These are phyloP conservation scores for Drosophila leontia DNA, from an alignment of 1,140 invertebrate species.

Conservation along the genomic window DNA sequence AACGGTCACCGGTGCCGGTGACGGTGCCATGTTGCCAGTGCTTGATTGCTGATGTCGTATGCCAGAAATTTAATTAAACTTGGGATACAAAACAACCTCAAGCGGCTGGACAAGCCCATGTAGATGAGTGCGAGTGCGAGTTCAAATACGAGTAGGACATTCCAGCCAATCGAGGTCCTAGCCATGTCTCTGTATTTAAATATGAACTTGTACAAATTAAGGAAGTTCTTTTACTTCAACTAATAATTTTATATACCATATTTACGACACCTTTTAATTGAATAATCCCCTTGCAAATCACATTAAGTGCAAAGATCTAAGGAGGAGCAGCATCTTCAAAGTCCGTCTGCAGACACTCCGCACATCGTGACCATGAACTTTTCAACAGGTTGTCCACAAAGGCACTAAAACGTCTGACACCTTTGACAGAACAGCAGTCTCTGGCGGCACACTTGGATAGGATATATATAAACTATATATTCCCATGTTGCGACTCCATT, in stretches of 20 bases:
- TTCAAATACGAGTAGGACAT: background rate
- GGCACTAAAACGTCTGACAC: slow-evolving; percentile 79
- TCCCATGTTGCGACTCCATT: slow-evolving; percentile 7
- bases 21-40: slow-evolving; percentile 34
- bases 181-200: background rate
- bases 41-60: slow-evolving; percentile 56
- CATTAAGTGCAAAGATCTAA: slow-evolving; percentile 28
- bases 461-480: slow-evolving; percentile 13
- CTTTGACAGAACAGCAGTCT: slow-evolving; percentile 54
- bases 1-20: slow-evolving; percentile 17
- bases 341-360: slow-evolving; percentile 8
- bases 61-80: slow-evolving; percentile 68
- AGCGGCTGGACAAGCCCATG: slow-evolving; percentile 45
- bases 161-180: slow-evolving; percentile 9
- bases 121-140: slow-evolving; percentile 12
- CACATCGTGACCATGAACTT: slow-evolving; percentile 71
- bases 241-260: background rate
- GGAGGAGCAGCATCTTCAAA: slow-evolving; percentile 28
- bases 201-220: background rate
- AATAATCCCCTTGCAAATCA: slow-evolving; percentile 21
- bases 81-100: slow-evolving; percentile 47
- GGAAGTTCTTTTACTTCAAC: background rate
- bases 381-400: slow-evolving; percentile 72
- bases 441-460: slow-evolving; percentile 31
- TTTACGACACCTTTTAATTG: slow-evolving; percentile 21